Conservation (phyloP, 30 jellyfish, hydroid and myxozoan genomes). For the Pelagia noctiluca region DNA sequence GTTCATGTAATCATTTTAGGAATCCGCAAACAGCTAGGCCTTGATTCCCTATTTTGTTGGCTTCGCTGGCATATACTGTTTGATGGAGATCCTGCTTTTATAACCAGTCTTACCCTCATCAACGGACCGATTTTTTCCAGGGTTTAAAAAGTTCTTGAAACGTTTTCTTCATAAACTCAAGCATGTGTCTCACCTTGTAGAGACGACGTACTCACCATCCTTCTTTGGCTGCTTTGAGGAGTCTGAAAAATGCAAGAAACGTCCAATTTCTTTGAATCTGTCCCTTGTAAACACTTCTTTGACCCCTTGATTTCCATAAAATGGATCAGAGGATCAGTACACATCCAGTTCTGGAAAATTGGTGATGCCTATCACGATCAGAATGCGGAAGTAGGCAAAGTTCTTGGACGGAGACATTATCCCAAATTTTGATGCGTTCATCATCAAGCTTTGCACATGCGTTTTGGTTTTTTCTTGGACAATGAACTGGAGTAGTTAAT, state of each 20-base stretch:
- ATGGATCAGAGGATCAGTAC: slow-evolving; percentile 35
- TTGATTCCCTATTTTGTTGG: slow-evolving; percentile 13
- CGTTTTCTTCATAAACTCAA: background rate
- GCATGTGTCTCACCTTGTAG: slow-evolving; percentile 32
- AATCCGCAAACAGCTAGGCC: background rate
- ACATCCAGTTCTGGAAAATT: background rate
- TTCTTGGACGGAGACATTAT: slow-evolving; percentile 16
- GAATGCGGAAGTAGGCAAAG: slow-evolving; percentile 7
- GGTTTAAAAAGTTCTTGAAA: background rate
- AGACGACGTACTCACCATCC: slow-evolving; percentile 35
- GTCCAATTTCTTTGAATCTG: slow-evolving; percentile 16
- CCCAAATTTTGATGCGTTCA: slow-evolving; percentile 38
- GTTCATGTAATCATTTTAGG: background rate
- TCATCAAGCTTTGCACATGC: slow-evolving; percentile 7
- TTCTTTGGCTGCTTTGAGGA: background rate
- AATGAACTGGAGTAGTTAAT: background rate
- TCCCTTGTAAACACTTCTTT: slow-evolving; percentile 15
- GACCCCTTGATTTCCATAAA: too few relatives aligned
- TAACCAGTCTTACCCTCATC: slow-evolving; percentile 11
- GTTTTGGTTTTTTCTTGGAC: slow-evolving; percentile 31
- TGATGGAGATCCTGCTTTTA: slow-evolving; percentile 4
- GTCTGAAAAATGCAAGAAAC: slow-evolving; percentile 16
- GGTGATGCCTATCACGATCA: slow-evolving; percentile 15
- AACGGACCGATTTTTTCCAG: slow-evolving; percentile 16
- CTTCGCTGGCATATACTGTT: slow-evolving; percentile 25